Conservation (phyloP, 2,888 invertebrate species). For the Lasiommata megera region DNA sequence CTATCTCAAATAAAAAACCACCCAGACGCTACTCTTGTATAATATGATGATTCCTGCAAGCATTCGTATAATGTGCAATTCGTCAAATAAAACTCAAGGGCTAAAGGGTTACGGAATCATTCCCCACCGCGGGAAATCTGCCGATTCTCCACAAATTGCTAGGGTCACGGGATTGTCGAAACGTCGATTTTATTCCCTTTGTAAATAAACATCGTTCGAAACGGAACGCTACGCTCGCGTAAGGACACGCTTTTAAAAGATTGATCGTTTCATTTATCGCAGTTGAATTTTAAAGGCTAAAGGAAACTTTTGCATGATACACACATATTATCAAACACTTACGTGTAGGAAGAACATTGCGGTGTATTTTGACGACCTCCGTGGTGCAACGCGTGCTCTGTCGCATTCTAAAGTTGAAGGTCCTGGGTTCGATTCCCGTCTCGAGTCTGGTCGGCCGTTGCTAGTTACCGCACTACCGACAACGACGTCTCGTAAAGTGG, state of each 20-base stretch:
- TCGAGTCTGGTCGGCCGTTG: too few species aligned
- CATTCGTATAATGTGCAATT: conserved; percentile 8
- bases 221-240: neutral
- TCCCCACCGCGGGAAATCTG: conserved; percentile 13
- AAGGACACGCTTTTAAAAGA: conserved; percentile 13
- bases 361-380: too few species aligned
- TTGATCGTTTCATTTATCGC: conserved; percentile 13
- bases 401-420: too few species aligned
- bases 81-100: conserved; percentile 15
- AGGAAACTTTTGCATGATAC: too few species aligned
- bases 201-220: conserved; percentile 25
- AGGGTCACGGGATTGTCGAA: conserved; percentile 19
- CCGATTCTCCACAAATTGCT: conserved; percentile 12
- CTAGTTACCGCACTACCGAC: too few species aligned
- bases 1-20: neutral
- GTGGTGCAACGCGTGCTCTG: too few species aligned
- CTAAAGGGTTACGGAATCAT: conserved; percentile 11
- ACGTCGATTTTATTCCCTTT: conserved; percentile 25
- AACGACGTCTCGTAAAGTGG: too few species aligned
- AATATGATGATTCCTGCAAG: conserved; percentile 1
- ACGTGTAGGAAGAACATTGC: too few species aligned
- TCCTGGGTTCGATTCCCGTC: too few species aligned
- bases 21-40: neutral
- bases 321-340: too few species aligned
- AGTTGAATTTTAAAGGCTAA: neutral